phyloP scores from a whole-genome alignment of 2,113 vertebrate species.

The Mobula birostris region DNA sequence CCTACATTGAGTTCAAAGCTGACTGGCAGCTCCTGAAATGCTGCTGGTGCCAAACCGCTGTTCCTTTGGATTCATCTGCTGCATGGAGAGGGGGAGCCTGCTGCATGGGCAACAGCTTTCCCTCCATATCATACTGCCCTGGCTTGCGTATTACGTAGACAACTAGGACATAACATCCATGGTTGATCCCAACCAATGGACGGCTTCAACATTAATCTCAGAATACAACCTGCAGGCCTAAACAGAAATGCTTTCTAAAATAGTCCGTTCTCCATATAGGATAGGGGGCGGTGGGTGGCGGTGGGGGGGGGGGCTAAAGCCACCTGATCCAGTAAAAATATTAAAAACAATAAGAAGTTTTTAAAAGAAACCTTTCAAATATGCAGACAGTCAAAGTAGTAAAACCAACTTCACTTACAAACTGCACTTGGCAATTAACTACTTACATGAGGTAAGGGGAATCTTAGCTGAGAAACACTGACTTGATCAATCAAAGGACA shows the following conservation, averaged over 20 bases:
- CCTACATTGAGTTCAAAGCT: no score
- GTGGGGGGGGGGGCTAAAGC: no score
- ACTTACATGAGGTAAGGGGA: slow-evolving; percentile 81
- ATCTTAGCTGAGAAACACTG: slow-evolving; percentile 75
- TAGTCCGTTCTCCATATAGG: not conserved
- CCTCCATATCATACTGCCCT: no score
- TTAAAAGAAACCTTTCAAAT: not conserved
- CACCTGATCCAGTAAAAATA: not conserved
- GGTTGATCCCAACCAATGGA: no score
- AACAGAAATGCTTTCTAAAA: not conserved
- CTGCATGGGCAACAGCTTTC: no score
- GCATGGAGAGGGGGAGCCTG: no score
- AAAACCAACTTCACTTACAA: not conserved
- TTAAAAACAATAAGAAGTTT: not conserved
- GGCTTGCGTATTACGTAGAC: no score
- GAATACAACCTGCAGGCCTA: not conserved
- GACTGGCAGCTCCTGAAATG: no score
- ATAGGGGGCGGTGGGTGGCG: not conserved
- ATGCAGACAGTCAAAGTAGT: not conserved
- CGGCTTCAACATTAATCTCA: not conserved
- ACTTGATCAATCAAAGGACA: slow-evolving; percentile 82
- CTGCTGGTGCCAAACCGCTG: no score
- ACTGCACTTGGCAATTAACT: not conserved
- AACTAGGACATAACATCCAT: no score
- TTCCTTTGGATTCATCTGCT: no score